Conservation (phyloP, 2,113 vertebrate species). For the Diadophis punctatus region DNA sequence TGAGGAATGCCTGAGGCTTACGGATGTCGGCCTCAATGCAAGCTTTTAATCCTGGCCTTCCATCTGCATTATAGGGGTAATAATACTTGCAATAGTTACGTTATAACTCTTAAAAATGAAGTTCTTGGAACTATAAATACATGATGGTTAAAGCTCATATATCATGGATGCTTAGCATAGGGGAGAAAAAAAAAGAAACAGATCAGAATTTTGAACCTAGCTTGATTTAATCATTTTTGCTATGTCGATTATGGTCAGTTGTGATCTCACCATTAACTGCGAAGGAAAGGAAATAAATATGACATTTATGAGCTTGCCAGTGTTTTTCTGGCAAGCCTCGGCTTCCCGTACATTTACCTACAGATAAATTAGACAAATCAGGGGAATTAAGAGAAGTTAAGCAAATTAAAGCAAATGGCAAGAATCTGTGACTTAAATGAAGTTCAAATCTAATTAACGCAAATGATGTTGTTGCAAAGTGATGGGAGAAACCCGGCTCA, state of each 20-base stretch:
- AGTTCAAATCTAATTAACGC: conserved; percentile 16
- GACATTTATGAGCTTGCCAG: not conserved
- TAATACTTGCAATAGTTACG: not conserved
- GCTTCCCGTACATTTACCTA: not conserved
- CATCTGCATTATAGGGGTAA: not conserved
- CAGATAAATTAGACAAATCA: conserved; percentile 1
- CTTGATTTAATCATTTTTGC: not conserved
- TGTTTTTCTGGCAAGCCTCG: not conserved
- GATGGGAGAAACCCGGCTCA: not conserved
- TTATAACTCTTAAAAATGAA: not conserved
- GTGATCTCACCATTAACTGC: not conserved
- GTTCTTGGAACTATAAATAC: not conserved
- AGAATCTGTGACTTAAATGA: conserved; percentile 11
- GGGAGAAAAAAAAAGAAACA: not conserved
- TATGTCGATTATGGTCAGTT: not conserved
- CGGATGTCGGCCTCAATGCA: not conserved
- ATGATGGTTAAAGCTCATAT: not conserved
- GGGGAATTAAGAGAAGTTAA: conserved; percentile 22
- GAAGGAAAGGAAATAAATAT: not conserved
- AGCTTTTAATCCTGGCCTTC: not conserved
- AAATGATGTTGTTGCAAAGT: conserved; percentile 2
- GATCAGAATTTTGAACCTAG: not conserved
- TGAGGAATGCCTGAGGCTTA: not conserved
- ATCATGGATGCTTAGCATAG: not conserved
- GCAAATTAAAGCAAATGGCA: conserved; percentile 29